Evolutionary conservation across 2,888 invertebrate species (phyloP).

Genomic region (Ligdia adustata): DNA sequence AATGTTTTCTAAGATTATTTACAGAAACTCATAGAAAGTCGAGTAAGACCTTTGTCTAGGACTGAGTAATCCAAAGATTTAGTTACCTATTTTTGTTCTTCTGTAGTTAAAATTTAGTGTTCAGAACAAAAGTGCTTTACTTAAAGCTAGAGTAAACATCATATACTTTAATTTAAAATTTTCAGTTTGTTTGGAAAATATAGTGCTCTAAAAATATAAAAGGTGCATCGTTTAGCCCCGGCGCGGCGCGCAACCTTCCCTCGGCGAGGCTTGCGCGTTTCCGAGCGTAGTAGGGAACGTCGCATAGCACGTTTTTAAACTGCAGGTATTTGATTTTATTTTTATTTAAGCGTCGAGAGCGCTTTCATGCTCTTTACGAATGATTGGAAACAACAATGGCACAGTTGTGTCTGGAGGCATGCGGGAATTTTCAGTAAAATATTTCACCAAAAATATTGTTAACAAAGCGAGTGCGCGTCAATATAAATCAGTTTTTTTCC

Average conservation of each 20-base stretch:
- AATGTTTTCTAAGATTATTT: too few relatives aligned
- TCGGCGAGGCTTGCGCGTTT: not conserved
- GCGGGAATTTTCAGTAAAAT: constrained; percentile 10
- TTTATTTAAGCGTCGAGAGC: constrained; percentile 43
- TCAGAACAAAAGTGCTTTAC: too few relatives aligned
- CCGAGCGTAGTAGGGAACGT: not conserved
- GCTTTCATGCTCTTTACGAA: constrained; percentile 33
- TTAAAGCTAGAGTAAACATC: too few relatives aligned
- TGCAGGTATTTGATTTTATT: constrained; percentile 46
- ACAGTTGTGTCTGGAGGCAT: not conserved
- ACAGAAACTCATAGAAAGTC: too few relatives aligned
- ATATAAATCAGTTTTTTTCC: constrained; percentile 24
- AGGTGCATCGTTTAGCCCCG: constrained; percentile 6
- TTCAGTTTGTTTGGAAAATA: constrained; percentile 8
- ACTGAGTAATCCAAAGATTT: too few relatives aligned
- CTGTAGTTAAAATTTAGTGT: too few relatives aligned
- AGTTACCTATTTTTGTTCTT: too few relatives aligned
- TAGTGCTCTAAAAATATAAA: constrained; percentile 26
- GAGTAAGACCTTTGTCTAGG: too few relatives aligned
- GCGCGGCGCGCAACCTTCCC: constrained; percentile 17
- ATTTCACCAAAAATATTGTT: constrained; percentile 16
- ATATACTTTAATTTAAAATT: too few relatives aligned
- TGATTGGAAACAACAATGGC: constrained; percentile 21
- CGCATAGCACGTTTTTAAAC: constrained; percentile 34
- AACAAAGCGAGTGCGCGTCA: constrained; percentile 20